A percentile compares a stretch with the other conserved stretches of the same genome.
Evolutionary conservation across 2,797 vertebrate genomes (phyloP).

Genomic region (Danionella dracula): DNA sequence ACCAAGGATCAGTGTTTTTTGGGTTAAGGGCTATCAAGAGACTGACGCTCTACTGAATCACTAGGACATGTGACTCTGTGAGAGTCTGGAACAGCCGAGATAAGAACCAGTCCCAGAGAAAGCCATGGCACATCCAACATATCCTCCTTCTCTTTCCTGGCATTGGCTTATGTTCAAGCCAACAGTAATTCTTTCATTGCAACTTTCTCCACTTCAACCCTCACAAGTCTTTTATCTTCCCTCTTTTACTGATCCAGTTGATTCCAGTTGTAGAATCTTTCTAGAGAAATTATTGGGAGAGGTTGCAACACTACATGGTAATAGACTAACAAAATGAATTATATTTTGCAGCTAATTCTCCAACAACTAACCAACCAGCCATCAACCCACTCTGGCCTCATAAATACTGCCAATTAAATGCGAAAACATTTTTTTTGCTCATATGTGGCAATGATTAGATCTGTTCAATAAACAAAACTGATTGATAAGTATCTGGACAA

Average conservation of each 20-base stretch:
- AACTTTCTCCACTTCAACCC: slow-evolving; percentile 14
- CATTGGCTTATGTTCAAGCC: slow-evolving; percentile 27
- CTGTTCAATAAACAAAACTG: not conserved
- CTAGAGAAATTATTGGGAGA: too few relatives aligned
- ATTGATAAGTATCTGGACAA: slow-evolving; percentile 1
- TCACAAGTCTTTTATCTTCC: slow-evolving; percentile 10
- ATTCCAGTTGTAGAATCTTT: not conserved
- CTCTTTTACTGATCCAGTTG: slow-evolving; percentile 17
- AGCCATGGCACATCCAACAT: not conserved
- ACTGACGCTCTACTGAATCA: slow-evolving; percentile 5
- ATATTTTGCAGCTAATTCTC: too few relatives aligned
- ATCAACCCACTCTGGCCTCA: too few relatives aligned
- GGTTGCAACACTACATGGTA: too few relatives aligned
- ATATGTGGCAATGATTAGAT: too few relatives aligned
- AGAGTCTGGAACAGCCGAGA: slow-evolving; percentile 34
- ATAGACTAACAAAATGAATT: too few relatives aligned
- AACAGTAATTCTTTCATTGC: slow-evolving; percentile 11
- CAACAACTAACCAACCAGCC: too few relatives aligned
- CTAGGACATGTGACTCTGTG: slow-evolving; percentile 23
- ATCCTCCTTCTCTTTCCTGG: not conserved
- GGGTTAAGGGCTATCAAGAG: slow-evolving; percentile 25
- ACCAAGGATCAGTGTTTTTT: slow-evolving; percentile 15
- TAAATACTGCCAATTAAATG: too few relatives aligned
- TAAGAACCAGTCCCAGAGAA: slow-evolving; percentile 10
- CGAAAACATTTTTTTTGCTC: too few relatives aligned